Percentiles rank a stretch among this genome's conserved stretches.
These are phyloP conservation scores for Drosophila malerkotliana DNA, from an alignment of 1,140 invertebrate genomes.

Conservation along the genomic window DNA sequence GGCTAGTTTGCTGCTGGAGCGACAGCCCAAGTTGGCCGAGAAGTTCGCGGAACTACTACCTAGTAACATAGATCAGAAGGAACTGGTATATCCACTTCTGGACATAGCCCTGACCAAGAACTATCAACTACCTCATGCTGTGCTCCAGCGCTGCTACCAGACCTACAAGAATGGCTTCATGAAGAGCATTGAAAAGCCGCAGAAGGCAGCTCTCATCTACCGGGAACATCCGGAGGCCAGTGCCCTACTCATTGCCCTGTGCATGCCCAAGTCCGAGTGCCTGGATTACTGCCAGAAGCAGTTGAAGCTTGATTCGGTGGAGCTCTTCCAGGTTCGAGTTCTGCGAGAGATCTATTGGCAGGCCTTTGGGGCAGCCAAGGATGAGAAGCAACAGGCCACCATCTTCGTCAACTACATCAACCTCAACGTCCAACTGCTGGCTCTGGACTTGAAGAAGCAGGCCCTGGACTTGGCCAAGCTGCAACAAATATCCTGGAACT, in stretches of 20 bases:
- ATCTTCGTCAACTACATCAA: constrained; percentile 85
- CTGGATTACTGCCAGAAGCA: constrained; percentile 85
- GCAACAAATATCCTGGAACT: constrained; percentile 56
- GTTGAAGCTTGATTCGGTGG: constrained; percentile 86
- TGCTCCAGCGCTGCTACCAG: constrained; percentile 85
- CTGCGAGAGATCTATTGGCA: constrained; percentile 85
- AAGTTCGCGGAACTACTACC: constrained; percentile 76
- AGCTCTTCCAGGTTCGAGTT: constrained; percentile 86
- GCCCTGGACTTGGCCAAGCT: constrained; percentile 59
- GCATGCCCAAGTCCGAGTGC: constrained; percentile 86
- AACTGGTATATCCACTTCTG: constrained; percentile 86
- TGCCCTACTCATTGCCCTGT: constrained; percentile 85
- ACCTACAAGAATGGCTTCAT: constrained; percentile 86
- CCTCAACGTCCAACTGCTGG: constrained; percentile 85
- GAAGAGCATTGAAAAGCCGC: constrained; percentile 87
- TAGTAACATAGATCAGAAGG: constrained; percentile 84
- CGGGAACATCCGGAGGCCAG: constrained; percentile 85
- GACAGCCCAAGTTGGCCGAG: constrained; percentile 83
- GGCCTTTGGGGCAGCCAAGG: constrained; percentile 59
- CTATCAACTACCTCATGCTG: constrained; percentile 77
- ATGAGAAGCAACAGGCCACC: constrained; percentile 78
- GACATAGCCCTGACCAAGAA: constrained; percentile 84
- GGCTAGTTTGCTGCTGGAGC: constrained; percentile 84
- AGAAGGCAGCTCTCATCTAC: constrained; percentile 87
- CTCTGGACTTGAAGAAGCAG: constrained; percentile 85